Base-by-base conservation (phyloP, 1,140 invertebrate genomes). In the Dreissena rostriformis region DNA sequence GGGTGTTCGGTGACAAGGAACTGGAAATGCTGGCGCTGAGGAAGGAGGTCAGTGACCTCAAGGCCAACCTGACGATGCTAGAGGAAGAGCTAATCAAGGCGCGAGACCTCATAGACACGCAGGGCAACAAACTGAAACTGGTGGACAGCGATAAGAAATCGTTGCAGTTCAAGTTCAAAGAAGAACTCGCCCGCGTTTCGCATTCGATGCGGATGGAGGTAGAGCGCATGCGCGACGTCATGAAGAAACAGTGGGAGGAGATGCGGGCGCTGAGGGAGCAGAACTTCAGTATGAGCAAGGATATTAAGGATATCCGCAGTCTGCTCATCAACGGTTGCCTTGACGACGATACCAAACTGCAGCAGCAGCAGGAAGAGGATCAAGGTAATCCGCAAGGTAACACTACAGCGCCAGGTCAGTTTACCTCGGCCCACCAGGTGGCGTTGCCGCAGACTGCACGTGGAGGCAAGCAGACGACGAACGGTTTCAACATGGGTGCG, bases 241-340 rank as follows among this genome's bases (percentile, higher is more conserved):
- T 91, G 90, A 83, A 80, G 53, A 77, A 85, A n/a, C 89, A 90
- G 76, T 89, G 86, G 86, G 78, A 86, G 51, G 89, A 89, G 74
- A 91, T 90, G 88, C 80, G 84, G 26, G 77, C 72, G 28, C 75
- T 91, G 52, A 65, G 89, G 15, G 83, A 88, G 72, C 90, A 91
- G 72, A 90, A 89, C 67, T 61, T 85, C 8, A 61, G 52, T 65
- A 88, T 91, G 86, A 80, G 88, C 39, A 86, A 61, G 57, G 88
- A 89, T 68, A 87, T 89, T 14, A 86, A 87, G 57, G 88, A 89
- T 61, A 90, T 89, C 49, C 83, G 82, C 74, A 85, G 86, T 22
- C 49, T 89, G 72, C n/a, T 90, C 26, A 51, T 85, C 28, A 77
- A 75, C 39, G 82, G 82, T 19, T 72, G 82, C 26, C 63, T 84